phyloP scores from a whole-genome alignment of 2,797 vertebrate genomes.

The Peromyscus attwateri region DNA sequence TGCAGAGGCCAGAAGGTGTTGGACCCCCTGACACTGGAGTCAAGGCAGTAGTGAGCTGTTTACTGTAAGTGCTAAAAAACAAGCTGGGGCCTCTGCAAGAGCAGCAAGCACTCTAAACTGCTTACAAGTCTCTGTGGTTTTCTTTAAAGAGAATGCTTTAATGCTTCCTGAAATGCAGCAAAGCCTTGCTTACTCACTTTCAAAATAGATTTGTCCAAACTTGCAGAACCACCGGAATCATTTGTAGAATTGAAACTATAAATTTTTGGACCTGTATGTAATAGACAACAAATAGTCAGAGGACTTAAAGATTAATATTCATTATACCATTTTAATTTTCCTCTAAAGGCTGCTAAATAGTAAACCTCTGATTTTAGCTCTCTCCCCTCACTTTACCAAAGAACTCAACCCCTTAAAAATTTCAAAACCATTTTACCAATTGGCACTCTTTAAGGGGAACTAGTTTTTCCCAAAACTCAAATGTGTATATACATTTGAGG shows the following conservation, averaged over 20 bases:
- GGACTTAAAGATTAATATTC: conserved; percentile 55
- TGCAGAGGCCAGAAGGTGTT: background rate
- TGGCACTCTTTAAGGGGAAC: background rate
- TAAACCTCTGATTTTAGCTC: conserved; percentile 16
- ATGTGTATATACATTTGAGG: background rate
- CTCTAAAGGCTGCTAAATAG: conserved; percentile 24
- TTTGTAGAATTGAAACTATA: conserved; percentile 94
- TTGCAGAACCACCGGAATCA: conserved; percentile 90
- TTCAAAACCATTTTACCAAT: conserved; percentile 27
- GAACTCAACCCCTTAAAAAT: conserved; percentile 25
- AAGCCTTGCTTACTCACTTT: conserved; percentile 89
- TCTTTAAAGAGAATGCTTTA: conserved; percentile 41
- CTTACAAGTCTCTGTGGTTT: background rate
- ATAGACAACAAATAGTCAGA: conserved; percentile 72
- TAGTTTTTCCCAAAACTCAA: background rate
- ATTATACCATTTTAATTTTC: conserved; percentile 23
- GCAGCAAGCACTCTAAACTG: background rate
- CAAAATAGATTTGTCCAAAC: conserved; percentile 94
- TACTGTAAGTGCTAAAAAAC: too few relatives aligned
- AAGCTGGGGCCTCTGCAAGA: background rate
- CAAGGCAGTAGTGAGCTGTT: background rate
- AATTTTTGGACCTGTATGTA: conserved; percentile 93
- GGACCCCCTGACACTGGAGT: background rate
- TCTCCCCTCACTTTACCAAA: conserved; percentile 11
- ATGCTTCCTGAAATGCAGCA: conserved; percentile 57